Percentiles rank a stretch among this genome's conserved stretches.
These are phyloP conservation scores for Botia almorhae DNA, from an alignment of 2,797 vertebrate species.

Conservation along the genomic window DNA sequence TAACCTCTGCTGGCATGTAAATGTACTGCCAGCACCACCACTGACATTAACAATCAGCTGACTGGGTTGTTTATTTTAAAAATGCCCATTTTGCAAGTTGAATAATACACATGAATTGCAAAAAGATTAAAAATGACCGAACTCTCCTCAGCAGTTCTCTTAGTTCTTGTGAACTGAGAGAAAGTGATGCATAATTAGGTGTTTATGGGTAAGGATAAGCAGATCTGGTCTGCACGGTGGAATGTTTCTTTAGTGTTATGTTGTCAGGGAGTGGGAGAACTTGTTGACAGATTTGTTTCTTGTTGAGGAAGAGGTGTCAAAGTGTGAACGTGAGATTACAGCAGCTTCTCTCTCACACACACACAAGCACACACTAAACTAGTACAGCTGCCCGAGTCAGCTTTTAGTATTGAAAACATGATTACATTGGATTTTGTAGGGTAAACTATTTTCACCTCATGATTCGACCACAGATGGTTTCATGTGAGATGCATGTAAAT, in stretches of 20 bases:
- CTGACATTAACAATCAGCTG: not conserved
- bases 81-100: not conserved
- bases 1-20: not conserved
- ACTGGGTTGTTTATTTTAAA: not conserved
- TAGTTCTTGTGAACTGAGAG: not conserved
- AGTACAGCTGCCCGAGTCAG: conserved; percentile 33
- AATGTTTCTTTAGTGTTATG: conserved; percentile 31
- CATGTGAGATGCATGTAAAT: too few species aligned
- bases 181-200: not conserved
- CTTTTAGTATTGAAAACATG: not conserved
- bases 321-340: conserved; percentile 34
- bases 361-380: conserved; percentile 20
- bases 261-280: conserved; percentile 31
- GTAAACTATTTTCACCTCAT: too few species aligned
- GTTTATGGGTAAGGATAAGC: conserved; percentile 6
- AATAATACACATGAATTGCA: not conserved
- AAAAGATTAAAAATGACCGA: not conserved
- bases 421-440: too few species aligned
- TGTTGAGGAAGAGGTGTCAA: conserved; percentile 44
- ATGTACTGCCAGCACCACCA: too few species aligned
- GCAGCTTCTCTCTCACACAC: conserved; percentile 6
- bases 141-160: not conserved
- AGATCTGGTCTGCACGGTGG: not conserved
- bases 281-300: conserved; percentile 24
- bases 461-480: too few species aligned